Conservation (phyloP, 1,140 invertebrate genomes). For the Drosophila orosa region DNA sequence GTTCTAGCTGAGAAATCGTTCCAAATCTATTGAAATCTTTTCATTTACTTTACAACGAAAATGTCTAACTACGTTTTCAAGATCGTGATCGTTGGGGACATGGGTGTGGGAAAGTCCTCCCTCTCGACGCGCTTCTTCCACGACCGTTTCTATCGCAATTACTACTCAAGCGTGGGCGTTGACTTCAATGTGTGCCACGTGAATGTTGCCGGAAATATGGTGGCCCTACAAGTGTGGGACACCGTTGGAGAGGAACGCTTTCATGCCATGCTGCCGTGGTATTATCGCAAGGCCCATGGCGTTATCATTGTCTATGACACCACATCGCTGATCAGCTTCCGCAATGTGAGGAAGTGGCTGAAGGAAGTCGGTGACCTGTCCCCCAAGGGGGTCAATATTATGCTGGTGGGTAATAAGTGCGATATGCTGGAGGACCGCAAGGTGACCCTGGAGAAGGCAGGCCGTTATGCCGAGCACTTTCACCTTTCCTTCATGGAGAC, state of each 20-base stretch:
- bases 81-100: slow-evolving; percentile 50
- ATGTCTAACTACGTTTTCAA: slow-evolving; percentile 29
- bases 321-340: slow-evolving; percentile 14
- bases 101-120: slow-evolving; percentile 45
- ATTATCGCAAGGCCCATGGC: slow-evolving; percentile 41
- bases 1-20: neutral
- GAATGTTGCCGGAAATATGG: slow-evolving; percentile 20
- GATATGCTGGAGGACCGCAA: slow-evolving; percentile 18
- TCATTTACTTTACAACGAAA: neutral
- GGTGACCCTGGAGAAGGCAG: slow-evolving; percentile 23
- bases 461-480: slow-evolving; percentile 7
- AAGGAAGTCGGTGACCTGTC: slow-evolving; percentile 13
- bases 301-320: slow-evolving; percentile 52
- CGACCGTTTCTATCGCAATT: slow-evolving; percentile 8
- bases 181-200: slow-evolving; percentile 22
- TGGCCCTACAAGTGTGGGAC: slow-evolving; percentile 52
- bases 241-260: slow-evolving; percentile 56
- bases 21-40: no score
- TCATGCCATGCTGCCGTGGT: slow-evolving; percentile 8
- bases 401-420: slow-evolving; percentile 60
- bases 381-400: neutral
- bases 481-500: slow-evolving; percentile 29
- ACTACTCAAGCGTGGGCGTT: slow-evolving; percentile 35
- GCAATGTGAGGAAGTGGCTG: slow-evolving; percentile 32
- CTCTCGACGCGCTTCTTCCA: slow-evolving; percentile 36